These are phyloP conservation scores for Cryptocephalus primarius DNA, from an alignment of 2,888 invertebrate genomes.

Conservation along the genomic window DNA sequence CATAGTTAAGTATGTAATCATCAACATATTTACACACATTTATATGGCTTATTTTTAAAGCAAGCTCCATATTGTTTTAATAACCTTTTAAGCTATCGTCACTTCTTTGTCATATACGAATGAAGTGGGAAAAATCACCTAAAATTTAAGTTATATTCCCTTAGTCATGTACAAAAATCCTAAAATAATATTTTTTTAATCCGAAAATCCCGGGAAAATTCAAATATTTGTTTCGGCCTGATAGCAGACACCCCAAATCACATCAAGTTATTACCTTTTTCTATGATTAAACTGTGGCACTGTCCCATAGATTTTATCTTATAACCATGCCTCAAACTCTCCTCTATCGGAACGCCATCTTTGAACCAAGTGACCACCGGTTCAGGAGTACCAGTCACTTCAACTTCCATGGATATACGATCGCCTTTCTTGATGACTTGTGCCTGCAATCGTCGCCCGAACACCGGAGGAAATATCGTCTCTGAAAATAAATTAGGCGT, in stretches of 20 bases:
- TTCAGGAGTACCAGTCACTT: slow-evolving; percentile 67
- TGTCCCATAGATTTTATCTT: slow-evolving; percentile 55
- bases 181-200: too few species aligned
- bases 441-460: slow-evolving; percentile 65
- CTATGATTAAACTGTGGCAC: slow-evolving; percentile 56
- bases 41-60: too few species aligned
- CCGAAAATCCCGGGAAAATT: too few species aligned
- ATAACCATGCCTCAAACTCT: slow-evolving; percentile 43
- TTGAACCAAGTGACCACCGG: slow-evolving; percentile 65
- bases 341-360: slow-evolving; percentile 52
- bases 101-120: too few species aligned
- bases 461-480: slow-evolving; percentile 69
- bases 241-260: neutral
- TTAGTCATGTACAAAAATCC: too few species aligned
- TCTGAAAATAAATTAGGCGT: slow-evolving; percentile 39
- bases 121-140: too few species aligned
- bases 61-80: too few species aligned
- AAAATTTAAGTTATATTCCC: too few species aligned
- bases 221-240: too few species aligned
- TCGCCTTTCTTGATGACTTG: slow-evolving; percentile 62
- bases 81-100: too few species aligned
- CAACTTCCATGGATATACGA: slow-evolving; percentile 61
- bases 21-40: too few species aligned
- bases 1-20: too few species aligned
- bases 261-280: slow-evolving; percentile 46